phyloP scores from a whole-genome alignment of 1,140 invertebrate genomes.

The Rhagoletis pomonella region DNA sequence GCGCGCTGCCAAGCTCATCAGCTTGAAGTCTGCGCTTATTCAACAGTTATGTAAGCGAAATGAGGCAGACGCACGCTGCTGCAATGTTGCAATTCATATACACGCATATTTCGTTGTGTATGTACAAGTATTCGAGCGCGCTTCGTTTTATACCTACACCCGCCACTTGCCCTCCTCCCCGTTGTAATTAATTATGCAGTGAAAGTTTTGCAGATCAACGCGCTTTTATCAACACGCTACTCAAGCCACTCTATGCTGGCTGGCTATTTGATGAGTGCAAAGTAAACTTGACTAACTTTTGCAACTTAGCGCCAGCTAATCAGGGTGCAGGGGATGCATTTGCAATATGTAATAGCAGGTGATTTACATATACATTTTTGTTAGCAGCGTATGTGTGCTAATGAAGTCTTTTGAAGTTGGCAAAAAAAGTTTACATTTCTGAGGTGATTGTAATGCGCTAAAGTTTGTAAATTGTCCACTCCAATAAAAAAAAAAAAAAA shows the following conservation, averaged over 20 bases:
- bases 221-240: conserved; percentile 20
- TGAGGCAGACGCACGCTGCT: conserved; percentile 4
- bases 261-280: conserved; percentile 26
- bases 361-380: background rate
- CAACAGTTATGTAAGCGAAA: background rate
- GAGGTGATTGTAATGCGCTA: no score
- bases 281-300: conserved; percentile 9
- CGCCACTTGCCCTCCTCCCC: background rate
- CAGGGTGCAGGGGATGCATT: background rate
- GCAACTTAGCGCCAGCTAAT: conserved; percentile 34
- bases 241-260: background rate
- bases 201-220: conserved; percentile 35
- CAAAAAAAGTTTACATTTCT: no score
- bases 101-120: background rate
- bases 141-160: background rate
- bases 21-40: conserved; percentile 13
- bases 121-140: background rate
- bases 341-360: background rate
- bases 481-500: no score
- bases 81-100: conserved; percentile 4
- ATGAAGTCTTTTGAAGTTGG: background rate
- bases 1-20: conserved; percentile 20
- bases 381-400: background rate
- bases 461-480: no score
- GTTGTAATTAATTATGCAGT: conserved; percentile 1